Evolutionary conservation across 2,113 vertebrate genomes (phyloP), one percentile per base, ranked within the genome.

Genomic region (Mystacornis crossleyi): DNA sequence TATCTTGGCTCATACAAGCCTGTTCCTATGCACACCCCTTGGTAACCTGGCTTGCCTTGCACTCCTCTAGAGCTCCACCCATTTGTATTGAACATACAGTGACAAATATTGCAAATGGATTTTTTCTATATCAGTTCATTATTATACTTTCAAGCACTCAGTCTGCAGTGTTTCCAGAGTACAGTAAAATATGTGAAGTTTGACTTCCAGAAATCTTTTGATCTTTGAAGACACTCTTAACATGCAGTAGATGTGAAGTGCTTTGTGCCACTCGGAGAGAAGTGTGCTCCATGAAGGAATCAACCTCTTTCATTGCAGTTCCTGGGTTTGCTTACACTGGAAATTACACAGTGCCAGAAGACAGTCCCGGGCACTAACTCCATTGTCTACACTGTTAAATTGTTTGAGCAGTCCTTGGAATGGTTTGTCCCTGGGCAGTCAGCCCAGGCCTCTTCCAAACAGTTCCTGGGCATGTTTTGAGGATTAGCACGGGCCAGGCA

Each of bases 401-500:
- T 82, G 57, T 77, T 80, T 90, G 92, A 82, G 62, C 14, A 18
- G 74, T 62, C 79, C 66, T 71, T 96, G 94, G 90, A 93, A 92
- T 77, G 58, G 5, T 50, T 93, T 92, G 80, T 58, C 85, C 79
- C 74, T 25, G 95, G 90, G 90, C 85, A 93, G 45, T 42, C 8
- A 2, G 81, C 94, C 85, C 82, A 86, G 50, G 18, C 31, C 64
- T 95, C 79, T 93, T 88, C 85, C 82, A 93, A 95, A 90, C 54
- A 88, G 61, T 90, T 95, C 62, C 55, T 93, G 79, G 79, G 88
- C 79, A 90, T 81, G 82, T 88, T 95, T 86, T 69, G 88, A 95
- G 90, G 88, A 80, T 83, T 94, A 92, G 79, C 90, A 96, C 17
- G 29, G 86, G 90, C 90, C 88, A 86, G 95, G 92, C 96, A 96